Conservation (phyloP, 2,113 vertebrate species). For the Sebastes schlegelii region DNA sequence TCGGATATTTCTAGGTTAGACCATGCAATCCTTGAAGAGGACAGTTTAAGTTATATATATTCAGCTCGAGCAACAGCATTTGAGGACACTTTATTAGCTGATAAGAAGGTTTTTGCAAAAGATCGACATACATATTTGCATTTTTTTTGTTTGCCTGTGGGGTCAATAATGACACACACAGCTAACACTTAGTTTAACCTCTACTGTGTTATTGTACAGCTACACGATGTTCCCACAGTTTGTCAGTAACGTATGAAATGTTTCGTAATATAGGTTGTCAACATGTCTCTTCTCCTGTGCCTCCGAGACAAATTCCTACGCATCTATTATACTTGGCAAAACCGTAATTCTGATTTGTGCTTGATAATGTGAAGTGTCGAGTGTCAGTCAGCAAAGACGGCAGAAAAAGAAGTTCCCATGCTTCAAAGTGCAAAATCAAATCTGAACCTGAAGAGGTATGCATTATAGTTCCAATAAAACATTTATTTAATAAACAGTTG, state of each 20-base stretch:
- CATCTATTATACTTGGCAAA: constrained; percentile 38
- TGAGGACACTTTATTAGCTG: neutral
- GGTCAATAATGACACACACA: neutral
- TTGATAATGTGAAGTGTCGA: neutral
- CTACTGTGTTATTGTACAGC: neutral
- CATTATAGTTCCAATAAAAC: neutral
- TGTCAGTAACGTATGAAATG: constrained; percentile 10
- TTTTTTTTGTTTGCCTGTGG: neutral
- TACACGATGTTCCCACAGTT: constrained; percentile 24
- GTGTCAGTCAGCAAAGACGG: constrained; percentile 7
- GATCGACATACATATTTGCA: neutral
- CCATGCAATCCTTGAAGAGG: neutral
- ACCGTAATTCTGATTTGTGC: constrained; percentile 10
- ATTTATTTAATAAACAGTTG: neutral
- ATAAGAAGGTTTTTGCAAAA: neutral
- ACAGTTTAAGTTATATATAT: neutral
- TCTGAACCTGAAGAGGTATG: constrained; percentile 20
- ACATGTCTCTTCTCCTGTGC: constrained; percentile 25
- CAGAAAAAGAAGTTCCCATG: neutral
- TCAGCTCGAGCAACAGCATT: neutral
- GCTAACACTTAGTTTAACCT: neutral
- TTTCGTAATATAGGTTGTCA: constrained; percentile 39
- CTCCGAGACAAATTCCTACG: constrained; percentile 55
- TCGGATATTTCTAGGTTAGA: neutral
- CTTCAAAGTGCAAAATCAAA: constrained; percentile 9